These are phyloP conservation scores for Galemys pyrenaicus DNA, from an alignment of 2,113 vertebrate genomes.

Conservation along the genomic window DNA sequence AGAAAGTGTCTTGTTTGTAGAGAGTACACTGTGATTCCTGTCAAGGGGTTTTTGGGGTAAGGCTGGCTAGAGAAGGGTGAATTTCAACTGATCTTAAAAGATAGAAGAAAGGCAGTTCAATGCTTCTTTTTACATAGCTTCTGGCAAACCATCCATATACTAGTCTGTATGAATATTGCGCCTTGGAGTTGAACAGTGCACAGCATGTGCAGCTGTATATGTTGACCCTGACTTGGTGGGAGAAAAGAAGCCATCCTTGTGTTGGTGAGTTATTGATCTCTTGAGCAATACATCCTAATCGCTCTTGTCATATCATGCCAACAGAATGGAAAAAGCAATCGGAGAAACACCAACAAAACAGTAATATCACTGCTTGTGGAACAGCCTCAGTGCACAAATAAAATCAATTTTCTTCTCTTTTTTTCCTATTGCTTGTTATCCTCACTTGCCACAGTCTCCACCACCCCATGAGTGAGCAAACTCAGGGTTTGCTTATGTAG, in stretches of 20 bases:
- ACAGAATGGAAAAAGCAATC: not conserved
- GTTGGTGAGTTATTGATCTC: not conserved
- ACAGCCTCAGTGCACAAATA: not conserved
- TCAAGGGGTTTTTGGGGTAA: conserved; percentile 5
- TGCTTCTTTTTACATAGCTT: not conserved
- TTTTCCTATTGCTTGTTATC: not conserved
- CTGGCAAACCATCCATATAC: not conserved
- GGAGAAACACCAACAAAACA: not conserved
- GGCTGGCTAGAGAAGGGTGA: not conserved
- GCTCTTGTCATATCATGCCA: not conserved
- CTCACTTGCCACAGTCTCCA: not conserved
- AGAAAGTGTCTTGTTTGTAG: not conserved
- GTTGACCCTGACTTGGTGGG: not conserved
- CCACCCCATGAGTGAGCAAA: not conserved
- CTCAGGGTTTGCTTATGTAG: not conserved
- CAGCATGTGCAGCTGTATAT: not conserved
- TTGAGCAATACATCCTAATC: not conserved
- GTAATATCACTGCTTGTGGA: not conserved
- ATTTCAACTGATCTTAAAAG: not conserved
- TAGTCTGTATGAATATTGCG: not conserved
- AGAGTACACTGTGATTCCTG: not conserved
- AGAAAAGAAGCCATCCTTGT: not conserved
- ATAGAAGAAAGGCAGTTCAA: not conserved
- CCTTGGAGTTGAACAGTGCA: not conserved
- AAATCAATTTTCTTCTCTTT: conserved; percentile 20